Percentiles rank a stretch among this genome's conserved stretches.
Evolutionary conservation across 2,888 invertebrate genomes (phyloP).

Genomic region (Hofmannophila pseudospretella): DNA sequence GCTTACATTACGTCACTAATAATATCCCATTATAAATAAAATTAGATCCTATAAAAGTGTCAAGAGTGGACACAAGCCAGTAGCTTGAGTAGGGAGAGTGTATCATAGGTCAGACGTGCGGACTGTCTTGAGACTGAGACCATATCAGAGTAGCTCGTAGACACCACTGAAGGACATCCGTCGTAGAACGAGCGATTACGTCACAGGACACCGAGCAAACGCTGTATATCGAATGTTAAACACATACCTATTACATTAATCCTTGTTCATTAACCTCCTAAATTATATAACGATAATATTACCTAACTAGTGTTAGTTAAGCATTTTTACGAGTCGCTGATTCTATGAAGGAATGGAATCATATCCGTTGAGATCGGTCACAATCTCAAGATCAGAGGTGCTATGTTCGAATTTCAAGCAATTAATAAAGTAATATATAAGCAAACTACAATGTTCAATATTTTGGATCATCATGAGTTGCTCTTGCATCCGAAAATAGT

Average conservation of each 20-base stretch:
- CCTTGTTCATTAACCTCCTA: slow-evolving; percentile 12
- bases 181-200: slow-evolving; percentile 70
- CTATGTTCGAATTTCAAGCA: slow-evolving; percentile 50
- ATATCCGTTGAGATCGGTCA: slow-evolving; percentile 59
- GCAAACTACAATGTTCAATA: not conserved
- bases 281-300: slow-evolving; percentile 13
- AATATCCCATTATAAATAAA: too few relatives aligned
- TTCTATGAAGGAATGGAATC: slow-evolving; percentile 69
- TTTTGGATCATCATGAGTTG: slow-evolving; percentile 5
- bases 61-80: slow-evolving; percentile 60
- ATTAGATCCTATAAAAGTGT: slow-evolving; percentile 21
- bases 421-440: slow-evolving; percentile 5
- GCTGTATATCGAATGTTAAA: slow-evolving; percentile 42
- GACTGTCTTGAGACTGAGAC: slow-evolving; percentile 77
- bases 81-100: slow-evolving; percentile 72
- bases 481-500: slow-evolving; percentile 53
- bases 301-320: slow-evolving; percentile 11
- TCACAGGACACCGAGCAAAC: slow-evolving; percentile 30
- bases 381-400: slow-evolving; percentile 71
- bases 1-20: not conserved
- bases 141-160: slow-evolving; percentile 73
- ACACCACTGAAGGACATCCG: slow-evolving; percentile 54
- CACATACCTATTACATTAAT: slow-evolving; percentile 39
- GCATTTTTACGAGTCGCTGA: slow-evolving; percentile 49
- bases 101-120: slow-evolving; percentile 70